These are phyloP conservation scores for Macrotrachela quadricornifera DNA, from an alignment of 1,140 invertebrate species.

Conservation along the genomic window DNA sequence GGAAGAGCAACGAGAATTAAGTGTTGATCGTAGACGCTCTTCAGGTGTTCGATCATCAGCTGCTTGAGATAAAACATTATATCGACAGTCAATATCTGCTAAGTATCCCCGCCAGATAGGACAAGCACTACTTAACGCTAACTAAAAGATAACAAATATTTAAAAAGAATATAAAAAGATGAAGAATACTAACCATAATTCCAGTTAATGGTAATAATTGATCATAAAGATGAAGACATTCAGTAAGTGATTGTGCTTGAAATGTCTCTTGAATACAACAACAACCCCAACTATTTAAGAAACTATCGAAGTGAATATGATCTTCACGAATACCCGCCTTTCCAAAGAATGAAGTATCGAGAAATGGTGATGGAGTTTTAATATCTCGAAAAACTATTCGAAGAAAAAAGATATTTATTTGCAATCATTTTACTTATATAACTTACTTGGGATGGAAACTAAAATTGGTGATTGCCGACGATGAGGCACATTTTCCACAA, in stretches of 20 bases:
- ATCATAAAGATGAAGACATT: constrained; percentile 85
- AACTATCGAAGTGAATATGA: constrained; percentile 34
- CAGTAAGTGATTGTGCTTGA: constrained; percentile 82
- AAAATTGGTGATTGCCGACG: constrained; percentile 76
- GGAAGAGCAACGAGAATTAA: constrained; percentile 82
- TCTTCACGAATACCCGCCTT: constrained; percentile 14
- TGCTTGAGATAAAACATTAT: constrained; percentile 77
- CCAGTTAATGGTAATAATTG: constrained; percentile 88
- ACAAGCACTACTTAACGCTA: constrained; percentile 82
- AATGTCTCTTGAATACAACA: constrained; percentile 72
- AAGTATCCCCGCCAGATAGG: constrained; percentile 78
- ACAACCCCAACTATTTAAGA: constrained; percentile 66
- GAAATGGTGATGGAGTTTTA: constrained; percentile 49
- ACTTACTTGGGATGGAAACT: constrained; percentile 58
- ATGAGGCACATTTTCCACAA: constrained; percentile 77
- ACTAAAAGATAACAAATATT: constrained; percentile 29
- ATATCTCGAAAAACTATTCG: constrained; percentile 55
- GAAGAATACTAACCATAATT: constrained; percentile 51
- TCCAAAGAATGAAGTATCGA: constrained; percentile 14
- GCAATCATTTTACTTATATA: background rate
- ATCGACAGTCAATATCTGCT: constrained; percentile 82
- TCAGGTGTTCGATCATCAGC: constrained; percentile 85
- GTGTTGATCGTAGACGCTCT: constrained; percentile 42
- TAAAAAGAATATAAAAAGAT: background rate
- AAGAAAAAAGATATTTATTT: background rate